Evolutionary conservation across 2,113 vertebrate genomes (phyloP).

Genomic region (Tragelaphus buxtoni): DNA sequence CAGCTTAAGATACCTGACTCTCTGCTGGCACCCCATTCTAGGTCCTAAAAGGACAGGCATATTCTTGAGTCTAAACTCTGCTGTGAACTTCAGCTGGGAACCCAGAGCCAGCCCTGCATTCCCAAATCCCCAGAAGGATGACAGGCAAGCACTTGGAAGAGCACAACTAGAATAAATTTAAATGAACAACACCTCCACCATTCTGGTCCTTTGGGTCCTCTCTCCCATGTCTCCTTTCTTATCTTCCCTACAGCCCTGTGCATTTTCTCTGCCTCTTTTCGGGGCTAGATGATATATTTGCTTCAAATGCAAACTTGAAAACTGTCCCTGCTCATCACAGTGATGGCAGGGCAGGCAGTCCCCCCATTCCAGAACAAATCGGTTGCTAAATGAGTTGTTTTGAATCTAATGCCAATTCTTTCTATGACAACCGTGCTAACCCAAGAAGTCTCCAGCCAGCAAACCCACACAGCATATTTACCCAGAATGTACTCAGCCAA

Average conservation of each 20-base stretch:
- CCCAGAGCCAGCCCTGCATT: background rate
- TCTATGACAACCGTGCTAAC: background rate
- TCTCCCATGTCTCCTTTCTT: background rate
- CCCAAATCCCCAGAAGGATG: background rate
- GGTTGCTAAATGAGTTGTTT: background rate
- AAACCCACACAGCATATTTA: background rate
- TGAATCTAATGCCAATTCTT: background rate
- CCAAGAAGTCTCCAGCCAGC: background rate
- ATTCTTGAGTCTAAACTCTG: background rate
- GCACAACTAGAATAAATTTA: background rate
- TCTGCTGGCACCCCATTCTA: background rate
- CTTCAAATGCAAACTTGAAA: background rate
- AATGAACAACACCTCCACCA: background rate
- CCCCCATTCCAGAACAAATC: background rate
- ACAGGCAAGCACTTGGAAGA: background rate
- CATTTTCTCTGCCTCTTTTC: background rate
- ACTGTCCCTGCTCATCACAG: background rate
- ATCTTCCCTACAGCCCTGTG: accelerated
- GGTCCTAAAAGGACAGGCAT: background rate
- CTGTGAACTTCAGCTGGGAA: background rate
- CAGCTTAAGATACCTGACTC: background rate
- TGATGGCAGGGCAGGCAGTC: background rate
- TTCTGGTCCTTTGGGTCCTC: background rate
- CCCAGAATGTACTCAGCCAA: background rate
- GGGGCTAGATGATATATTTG: background rate